Conservation (phyloP, 1,140 invertebrate genomes). For the Popillia japonica region DNA sequence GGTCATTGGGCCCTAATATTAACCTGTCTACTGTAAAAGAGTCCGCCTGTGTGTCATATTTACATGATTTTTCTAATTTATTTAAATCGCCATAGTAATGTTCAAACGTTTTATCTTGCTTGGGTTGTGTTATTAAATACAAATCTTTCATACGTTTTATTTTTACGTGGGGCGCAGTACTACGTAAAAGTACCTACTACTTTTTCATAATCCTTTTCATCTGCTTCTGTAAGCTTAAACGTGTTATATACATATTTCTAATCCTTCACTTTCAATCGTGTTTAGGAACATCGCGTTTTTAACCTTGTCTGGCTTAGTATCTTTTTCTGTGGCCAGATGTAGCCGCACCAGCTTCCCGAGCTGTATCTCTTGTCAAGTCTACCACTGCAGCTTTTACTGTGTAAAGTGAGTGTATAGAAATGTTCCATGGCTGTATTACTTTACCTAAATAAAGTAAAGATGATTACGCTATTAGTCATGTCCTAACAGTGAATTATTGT, state of each 20-base stretch:
- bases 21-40: slow-evolving; percentile 53
- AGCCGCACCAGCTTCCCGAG: no score
- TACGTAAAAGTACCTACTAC: slow-evolving; percentile 47
- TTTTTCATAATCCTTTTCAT: slow-evolving; percentile 41
- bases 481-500: no score
- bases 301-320: slow-evolving; percentile 31
- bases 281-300: slow-evolving; percentile 47
- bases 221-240: slow-evolving; percentile 43
- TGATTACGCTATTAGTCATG: no score
- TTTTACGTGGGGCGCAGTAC: slow-evolving; percentile 49
- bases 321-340: slow-evolving; percentile 41
- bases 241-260: slow-evolving; percentile 47
- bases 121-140: slow-evolving; percentile 50
- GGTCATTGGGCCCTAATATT: slow-evolving; percentile 53
- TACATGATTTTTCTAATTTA: slow-evolving; percentile 47
- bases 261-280: slow-evolving; percentile 41
- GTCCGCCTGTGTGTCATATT: slow-evolving; percentile 49
- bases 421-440: no score
- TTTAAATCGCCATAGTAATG: slow-evolving; percentile 50
- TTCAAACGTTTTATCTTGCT: slow-evolving; percentile 52
- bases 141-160: slow-evolving; percentile 45
- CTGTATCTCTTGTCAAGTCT: no score
- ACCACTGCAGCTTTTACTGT: no score
- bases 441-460: no score
- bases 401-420: no score